Evolutionary conservation across 2,113 vertebrate species (phyloP).

Genomic region (Campylomormyrus numenius): DNA sequence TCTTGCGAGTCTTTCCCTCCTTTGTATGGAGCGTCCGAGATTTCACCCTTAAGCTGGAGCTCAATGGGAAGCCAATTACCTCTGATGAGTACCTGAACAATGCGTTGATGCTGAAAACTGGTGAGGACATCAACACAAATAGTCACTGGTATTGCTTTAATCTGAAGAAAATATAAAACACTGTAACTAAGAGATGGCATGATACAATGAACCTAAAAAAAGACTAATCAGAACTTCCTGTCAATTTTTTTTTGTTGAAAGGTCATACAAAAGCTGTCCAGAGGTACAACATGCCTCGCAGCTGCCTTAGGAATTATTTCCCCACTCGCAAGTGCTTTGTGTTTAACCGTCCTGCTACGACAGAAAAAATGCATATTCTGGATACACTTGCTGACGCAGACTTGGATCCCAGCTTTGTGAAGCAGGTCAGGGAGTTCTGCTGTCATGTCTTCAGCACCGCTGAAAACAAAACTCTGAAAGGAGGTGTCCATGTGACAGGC

Average conservation of each 20-base stretch:
- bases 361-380: not conserved
- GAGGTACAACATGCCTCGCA: constrained; percentile 22
- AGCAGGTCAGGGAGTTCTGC: constrained; percentile 24
- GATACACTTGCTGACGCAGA: constrained; percentile 24
- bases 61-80: not conserved
- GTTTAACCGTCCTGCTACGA: constrained; percentile 15
- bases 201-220: not conserved
- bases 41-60: constrained; percentile 37
- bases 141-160: not conserved
- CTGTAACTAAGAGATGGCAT: not conserved
- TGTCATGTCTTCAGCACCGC: constrained; percentile 3
- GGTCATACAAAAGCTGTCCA: not conserved
- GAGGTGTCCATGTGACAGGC: constrained; percentile 23
- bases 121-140: not conserved
- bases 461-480: constrained; percentile 25
- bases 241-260: not conserved
- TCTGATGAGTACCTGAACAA: constrained; percentile 28
- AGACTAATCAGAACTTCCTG: not conserved
- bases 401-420: constrained; percentile 34
- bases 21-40: constrained; percentile 54
- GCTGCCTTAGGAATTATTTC: constrained; percentile 25
- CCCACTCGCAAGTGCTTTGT: constrained; percentile 29
- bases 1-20: constrained; percentile 50
- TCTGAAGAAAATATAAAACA: not conserved
- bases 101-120: constrained; percentile 15